These are phyloP conservation scores for Dascillus cervinus DNA, from an alignment of 2,888 invertebrate species.

Conservation along the genomic window DNA sequence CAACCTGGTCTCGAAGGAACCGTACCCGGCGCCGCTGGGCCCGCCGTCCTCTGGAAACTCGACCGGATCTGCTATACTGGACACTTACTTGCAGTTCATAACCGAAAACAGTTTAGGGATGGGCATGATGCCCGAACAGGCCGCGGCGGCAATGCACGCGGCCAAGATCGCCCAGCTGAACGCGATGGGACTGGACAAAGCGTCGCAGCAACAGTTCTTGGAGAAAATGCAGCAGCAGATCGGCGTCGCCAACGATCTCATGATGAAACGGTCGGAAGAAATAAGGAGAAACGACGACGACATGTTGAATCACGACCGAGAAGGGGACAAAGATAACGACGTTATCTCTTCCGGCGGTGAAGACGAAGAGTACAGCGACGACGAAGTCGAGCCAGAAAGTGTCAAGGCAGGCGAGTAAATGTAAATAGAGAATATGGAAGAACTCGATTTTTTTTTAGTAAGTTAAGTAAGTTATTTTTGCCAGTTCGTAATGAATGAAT, in stretches of 20 bases:
- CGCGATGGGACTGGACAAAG: constrained; percentile 49
- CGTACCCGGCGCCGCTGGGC: constrained; percentile 56
- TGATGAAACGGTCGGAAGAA: constrained; percentile 47
- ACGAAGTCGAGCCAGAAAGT: constrained; percentile 42
- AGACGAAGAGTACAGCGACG: constrained; percentile 48
- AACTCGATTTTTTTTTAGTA: no score
- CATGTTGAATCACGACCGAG: constrained; percentile 49
- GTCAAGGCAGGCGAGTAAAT: constrained; percentile 45
- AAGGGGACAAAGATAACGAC: constrained; percentile 45
- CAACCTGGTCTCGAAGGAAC: constrained; percentile 56
- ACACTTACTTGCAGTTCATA: constrained; percentile 83
- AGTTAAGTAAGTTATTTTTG: constrained; percentile 12
- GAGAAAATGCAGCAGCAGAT: constrained; percentile 58
- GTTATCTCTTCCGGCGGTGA: constrained; percentile 48
- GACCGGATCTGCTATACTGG: constrained; percentile 70
- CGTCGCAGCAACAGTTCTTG: constrained; percentile 51
- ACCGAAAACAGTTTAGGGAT: constrained; percentile 72
- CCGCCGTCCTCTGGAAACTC: constrained; percentile 43
- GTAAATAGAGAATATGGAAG: constrained; percentile 29
- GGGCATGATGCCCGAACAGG: constrained; percentile 59
- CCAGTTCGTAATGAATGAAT: constrained; percentile 17
- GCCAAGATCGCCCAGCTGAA: constrained; percentile 72
- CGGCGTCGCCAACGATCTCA: constrained; percentile 48
- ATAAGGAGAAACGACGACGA: constrained; percentile 46
- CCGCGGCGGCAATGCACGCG: constrained; percentile 65